Percentiles rank a stretch among this genome's conserved stretches.
Evolutionary conservation across 2,888 invertebrate genomes (phyloP).

Genomic region (Hermaeophaga mercurialis): DNA sequence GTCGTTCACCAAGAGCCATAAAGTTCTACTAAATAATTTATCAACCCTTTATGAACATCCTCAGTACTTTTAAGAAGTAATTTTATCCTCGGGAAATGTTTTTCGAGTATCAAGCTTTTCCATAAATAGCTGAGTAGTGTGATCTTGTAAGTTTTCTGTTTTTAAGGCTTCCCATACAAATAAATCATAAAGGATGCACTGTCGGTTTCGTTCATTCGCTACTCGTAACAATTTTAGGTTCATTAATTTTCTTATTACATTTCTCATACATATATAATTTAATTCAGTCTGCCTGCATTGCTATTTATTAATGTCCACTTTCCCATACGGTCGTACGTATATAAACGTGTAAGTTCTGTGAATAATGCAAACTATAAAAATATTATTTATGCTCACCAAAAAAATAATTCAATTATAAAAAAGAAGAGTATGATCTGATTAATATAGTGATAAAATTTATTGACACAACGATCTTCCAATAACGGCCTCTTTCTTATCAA

Average conservation of each 20-base stretch:
- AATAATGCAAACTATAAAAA: too few species aligned
- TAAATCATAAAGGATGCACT: neutral
- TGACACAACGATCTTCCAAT: neutral
- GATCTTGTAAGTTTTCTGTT: neutral
- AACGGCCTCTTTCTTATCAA: neutral
- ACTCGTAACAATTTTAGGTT: neutral
- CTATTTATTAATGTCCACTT: too few species aligned
- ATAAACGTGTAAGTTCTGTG: too few species aligned
- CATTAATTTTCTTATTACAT: too few species aligned
- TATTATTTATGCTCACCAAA: too few species aligned
- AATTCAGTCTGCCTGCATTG: too few species aligned
- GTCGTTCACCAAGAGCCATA: neutral
- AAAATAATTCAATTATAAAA: too few species aligned
- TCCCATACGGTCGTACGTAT: too few species aligned
- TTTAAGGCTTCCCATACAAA: neutral
- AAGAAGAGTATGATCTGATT: too few species aligned
- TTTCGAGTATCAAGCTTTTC: slow-evolving; percentile 30
- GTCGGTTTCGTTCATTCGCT: neutral
- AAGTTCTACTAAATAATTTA: slow-evolving; percentile 22
- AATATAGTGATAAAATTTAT: too few species aligned
- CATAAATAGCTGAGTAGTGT: slow-evolving; percentile 31
- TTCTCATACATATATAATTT: too few species aligned
- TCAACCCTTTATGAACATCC: slow-evolving; percentile 20
- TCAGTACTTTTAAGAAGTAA: slow-evolving; percentile 27
- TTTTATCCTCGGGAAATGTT: slow-evolving; percentile 27